Conservation (phyloP, 2,113 vertebrate species). For the Hyperoodon ampullatus region DNA sequence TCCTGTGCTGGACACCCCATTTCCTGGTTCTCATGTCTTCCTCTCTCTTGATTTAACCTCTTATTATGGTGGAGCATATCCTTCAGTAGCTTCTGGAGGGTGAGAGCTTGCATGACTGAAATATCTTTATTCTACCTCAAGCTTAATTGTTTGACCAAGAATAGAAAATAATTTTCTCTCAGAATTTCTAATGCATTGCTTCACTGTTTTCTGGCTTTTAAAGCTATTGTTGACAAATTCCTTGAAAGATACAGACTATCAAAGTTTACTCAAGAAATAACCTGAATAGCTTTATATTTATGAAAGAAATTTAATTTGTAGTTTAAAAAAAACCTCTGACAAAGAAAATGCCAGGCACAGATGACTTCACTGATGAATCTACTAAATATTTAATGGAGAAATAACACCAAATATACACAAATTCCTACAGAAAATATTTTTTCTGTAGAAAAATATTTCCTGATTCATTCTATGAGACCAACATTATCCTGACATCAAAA, state of each 20-base stretch:
- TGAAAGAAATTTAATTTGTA: neutral
- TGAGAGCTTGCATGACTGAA: neutral
- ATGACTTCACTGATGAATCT: neutral
- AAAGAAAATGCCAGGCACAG: neutral
- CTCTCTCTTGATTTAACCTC: neutral
- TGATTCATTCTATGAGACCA: neutral
- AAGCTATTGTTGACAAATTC: neutral
- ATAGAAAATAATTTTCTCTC: neutral
- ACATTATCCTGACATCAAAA: neutral
- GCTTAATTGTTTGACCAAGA: neutral
- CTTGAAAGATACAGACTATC: neutral
- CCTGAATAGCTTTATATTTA: neutral
- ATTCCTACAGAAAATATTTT: neutral
- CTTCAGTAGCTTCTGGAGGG: neutral
- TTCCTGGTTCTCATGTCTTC: neutral
- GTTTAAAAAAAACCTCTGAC: neutral
- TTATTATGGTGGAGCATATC: neutral
- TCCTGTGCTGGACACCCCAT: neutral
- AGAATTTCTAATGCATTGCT: neutral
- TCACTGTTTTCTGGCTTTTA: neutral
- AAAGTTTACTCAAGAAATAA: constrained; percentile 12
- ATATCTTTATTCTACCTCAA: neutral
- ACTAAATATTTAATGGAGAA: neutral
- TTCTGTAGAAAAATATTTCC: neutral
- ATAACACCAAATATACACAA: neutral